Conservation (phyloP, 2,113 vertebrate genomes). For the Baryphthengus martii region DNA sequence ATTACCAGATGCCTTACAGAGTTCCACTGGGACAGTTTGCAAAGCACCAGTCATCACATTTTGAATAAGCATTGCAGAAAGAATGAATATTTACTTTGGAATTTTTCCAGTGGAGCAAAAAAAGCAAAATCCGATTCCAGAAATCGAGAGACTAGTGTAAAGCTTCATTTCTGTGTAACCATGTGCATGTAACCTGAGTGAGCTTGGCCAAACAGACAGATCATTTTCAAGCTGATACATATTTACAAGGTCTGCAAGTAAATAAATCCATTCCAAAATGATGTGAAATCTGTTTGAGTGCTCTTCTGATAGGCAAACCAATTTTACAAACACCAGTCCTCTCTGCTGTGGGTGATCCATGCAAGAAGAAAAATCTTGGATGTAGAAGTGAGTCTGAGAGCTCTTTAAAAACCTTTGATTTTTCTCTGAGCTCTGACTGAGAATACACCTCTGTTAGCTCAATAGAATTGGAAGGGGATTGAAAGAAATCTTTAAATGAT, state of each 20-base stretch:
- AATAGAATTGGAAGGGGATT: background rate
- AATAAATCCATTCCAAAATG: background rate
- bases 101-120: conserved; percentile 1
- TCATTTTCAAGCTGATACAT: background rate
- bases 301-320: background rate
- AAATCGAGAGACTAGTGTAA: background rate
- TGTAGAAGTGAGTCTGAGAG: background rate
- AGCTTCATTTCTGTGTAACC: background rate
- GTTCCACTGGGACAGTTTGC: conserved; percentile 1
- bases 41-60: background rate
- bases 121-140: background rate
- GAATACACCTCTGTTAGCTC: background rate
- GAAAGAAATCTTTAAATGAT: background rate
- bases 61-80: background rate
- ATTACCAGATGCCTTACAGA: background rate
- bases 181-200: background rate
- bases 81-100: conserved; percentile 7
- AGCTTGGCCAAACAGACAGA: background rate
- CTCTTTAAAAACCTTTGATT: background rate
- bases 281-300: background rate
- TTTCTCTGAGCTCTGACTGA: background rate
- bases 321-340: background rate
- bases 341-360: background rate
- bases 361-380: background rate
- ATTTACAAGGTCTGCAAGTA: background rate